These are phyloP conservation scores for Diarsia rubi DNA, from an alignment of 2,888 invertebrate genomes.

Conservation along the genomic window DNA sequence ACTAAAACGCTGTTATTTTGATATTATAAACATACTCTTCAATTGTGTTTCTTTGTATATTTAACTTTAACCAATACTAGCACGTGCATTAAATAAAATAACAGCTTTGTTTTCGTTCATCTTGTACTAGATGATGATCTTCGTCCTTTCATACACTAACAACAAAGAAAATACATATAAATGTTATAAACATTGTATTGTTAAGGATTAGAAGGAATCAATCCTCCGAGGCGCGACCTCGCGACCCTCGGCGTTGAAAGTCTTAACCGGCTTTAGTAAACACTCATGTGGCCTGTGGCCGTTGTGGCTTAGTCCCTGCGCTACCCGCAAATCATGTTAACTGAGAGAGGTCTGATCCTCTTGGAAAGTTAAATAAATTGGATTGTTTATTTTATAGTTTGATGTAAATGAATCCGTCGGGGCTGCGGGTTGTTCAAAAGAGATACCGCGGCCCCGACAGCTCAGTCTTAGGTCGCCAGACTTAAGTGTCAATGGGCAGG, in stretches of 20 bases:
- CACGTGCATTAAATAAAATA: not conserved
- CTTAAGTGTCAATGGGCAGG: too few species aligned
- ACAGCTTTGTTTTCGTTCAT: not conserved
- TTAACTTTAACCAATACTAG: too few species aligned
- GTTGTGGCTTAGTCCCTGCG: constrained; percentile 6
- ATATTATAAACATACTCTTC: too few species aligned
- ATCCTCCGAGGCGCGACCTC: not conserved
- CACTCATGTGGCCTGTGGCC: constrained; percentile 11
- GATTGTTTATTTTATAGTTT: not conserved
- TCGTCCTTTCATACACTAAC: not conserved
- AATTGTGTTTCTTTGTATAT: too few species aligned
- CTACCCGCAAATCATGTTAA: constrained; percentile 18
- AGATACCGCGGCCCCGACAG: too few species aligned
- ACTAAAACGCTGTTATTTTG: too few species aligned
- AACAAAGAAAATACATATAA: not conserved
- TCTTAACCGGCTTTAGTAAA: constrained; percentile 11
- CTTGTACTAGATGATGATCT: not conserved
- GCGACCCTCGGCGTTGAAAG: constrained; percentile 1
- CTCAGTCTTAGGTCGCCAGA: too few species aligned
- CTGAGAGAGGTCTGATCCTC: constrained; percentile 6
- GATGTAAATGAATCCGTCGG: too few species aligned
- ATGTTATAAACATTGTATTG: constrained; percentile 1
- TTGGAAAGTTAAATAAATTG: not conserved
- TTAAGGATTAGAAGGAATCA: constrained; percentile 19
- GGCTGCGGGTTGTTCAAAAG: too few species aligned